Evolutionary conservation across 2,888 invertebrate species (phyloP), one percentile per base, ranked within the genome.

Genomic region (Drosophila borborema): DNA sequence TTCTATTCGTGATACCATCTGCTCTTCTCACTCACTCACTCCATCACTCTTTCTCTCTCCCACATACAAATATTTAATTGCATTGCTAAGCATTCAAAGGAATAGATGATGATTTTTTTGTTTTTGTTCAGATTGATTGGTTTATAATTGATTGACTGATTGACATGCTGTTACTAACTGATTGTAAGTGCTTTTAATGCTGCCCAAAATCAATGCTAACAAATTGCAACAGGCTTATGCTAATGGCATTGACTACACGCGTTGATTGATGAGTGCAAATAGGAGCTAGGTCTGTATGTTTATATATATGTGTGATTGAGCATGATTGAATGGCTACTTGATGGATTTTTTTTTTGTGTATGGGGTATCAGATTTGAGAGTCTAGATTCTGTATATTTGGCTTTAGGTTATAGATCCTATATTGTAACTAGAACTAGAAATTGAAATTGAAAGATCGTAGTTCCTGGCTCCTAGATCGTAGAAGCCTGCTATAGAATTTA

Each of bases 91-190:
- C 59, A 46, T 45, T 58, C 12, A 40, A 16, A 36, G 34, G 16
- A 65, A 60, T 48, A 46, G 51, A 34, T 38, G 36, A 54, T n/a
- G 40, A 40, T 6, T 51, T 18, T 34, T 18, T 54, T 55, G 16
- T 43, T 31, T 49, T 49, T 36, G 20, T 46, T 61, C 62, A 66
- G 60, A 78, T 78, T 74, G 79, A 76, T 77, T 49, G 53, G 36
- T 60, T 61, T 69, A n/a, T 62, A 72, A 73, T 69, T 65, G 56
- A 73, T 73, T 66, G 69, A 43, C 23, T 66, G 78, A 54, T 78
- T 73, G 74, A 61, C 65, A 18, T 41, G 18, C 40, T 41, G 20
- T 61, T 45, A 48, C 65, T 46, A 46, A 53, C 53, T 64, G 65
- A 58, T 72, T 55, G 36, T 48, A 54, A 48, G 48, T 45, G 43